A percentile compares a stretch with the other conserved stretches of the same genome.
Conservation (phyloP, 1,140 invertebrate genomes). For the Venturia canescens region DNA sequence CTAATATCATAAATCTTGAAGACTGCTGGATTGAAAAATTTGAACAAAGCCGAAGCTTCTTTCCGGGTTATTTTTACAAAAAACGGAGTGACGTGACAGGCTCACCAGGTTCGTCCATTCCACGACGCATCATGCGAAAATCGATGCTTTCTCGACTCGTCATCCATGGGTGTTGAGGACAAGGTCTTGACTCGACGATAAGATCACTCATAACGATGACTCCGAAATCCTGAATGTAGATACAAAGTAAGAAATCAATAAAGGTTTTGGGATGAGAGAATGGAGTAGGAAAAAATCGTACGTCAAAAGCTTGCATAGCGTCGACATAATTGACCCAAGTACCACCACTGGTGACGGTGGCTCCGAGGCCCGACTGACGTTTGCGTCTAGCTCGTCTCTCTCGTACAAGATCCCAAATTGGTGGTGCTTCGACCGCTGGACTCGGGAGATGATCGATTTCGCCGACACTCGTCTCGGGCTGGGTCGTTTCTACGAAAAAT, state of each 20-base stretch:
- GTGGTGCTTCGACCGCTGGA: conserved; percentile 58
- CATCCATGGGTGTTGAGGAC: conserved; percentile 63
- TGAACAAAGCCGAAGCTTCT: too few relatives aligned
- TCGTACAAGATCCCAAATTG: conserved; percentile 52
- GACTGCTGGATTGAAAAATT: too few relatives aligned
- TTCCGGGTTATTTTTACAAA: too few relatives aligned
- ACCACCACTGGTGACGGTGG: conserved; percentile 54
- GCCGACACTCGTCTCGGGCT: conserved; percentile 52
- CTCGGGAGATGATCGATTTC: conserved; percentile 72
- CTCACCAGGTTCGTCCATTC: conserved; percentile 64
- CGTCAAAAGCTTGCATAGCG: conserved; percentile 74
- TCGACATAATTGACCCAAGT: conserved; percentile 70
- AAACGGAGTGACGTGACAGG: too few relatives aligned
- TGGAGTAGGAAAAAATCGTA: conserved; percentile 51
- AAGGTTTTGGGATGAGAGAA: not conserved
- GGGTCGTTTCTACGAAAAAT: conserved; percentile 42
- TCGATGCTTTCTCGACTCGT: conserved; percentile 50
- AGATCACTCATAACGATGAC: conserved; percentile 78
- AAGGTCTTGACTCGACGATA: conserved; percentile 76
- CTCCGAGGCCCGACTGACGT: conserved; percentile 43
- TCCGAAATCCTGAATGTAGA: conserved; percentile 75
- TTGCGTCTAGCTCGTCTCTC: conserved; percentile 50
- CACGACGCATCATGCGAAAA: conserved; percentile 49
- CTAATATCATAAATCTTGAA: too few relatives aligned
- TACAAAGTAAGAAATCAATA: conserved; percentile 26